These are phyloP conservation scores for Keiferia lycopersicella DNA, from an alignment of 2,888 invertebrate species.

Conservation along the genomic window DNA sequence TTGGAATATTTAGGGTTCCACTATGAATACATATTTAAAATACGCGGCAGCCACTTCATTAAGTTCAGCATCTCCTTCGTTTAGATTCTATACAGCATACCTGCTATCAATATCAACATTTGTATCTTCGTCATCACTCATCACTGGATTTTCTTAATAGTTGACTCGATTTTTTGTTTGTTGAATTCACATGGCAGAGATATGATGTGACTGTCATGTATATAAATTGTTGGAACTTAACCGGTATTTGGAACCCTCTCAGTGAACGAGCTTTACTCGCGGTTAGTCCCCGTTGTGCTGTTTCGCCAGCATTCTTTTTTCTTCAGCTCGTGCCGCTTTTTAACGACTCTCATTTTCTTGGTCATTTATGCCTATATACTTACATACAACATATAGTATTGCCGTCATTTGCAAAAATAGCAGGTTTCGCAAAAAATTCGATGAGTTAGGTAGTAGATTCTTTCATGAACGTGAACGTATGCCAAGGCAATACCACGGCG, in stretches of 20 bases:
- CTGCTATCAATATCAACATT: too few relatives aligned
- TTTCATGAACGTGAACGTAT: not conserved
- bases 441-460: not conserved
- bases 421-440: not conserved
- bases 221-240: not conserved
- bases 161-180: too few relatives aligned
- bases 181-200: too few relatives aligned
- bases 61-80: too few relatives aligned
- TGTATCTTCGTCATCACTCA: too few relatives aligned
- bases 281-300: not conserved
- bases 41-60: too few relatives aligned
- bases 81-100: too few relatives aligned
- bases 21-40: too few relatives aligned
- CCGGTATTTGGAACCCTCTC: not conserved
- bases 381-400: not conserved
- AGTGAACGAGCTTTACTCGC: not conserved
- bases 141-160: not conserved
- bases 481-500: not conserved
- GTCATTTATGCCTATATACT: not conserved
- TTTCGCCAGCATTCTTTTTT: not conserved
- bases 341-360: not conserved
- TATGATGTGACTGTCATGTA: too few relatives aligned
- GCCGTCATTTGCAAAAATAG: not conserved
- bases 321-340: slow-evolving; percentile 1
- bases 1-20: slow-evolving; percentile 17